These are phyloP conservation scores for Tenualosa ilisha DNA, from an alignment of 2,797 vertebrate genomes.

Conservation along the genomic window DNA sequence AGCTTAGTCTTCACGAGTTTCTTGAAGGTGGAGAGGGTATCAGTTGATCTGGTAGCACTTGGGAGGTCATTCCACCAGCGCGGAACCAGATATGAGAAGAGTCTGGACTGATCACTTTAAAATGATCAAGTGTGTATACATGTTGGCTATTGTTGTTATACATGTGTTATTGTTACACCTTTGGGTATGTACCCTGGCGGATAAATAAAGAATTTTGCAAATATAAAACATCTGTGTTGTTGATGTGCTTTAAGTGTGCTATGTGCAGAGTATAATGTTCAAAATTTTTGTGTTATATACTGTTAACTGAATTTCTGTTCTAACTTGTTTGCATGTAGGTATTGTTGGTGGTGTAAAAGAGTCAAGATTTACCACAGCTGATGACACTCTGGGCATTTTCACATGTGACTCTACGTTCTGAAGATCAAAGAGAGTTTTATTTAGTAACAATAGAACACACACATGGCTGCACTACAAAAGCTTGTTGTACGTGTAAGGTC, in stretches of 20 bases:
- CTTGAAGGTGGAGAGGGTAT: no score
- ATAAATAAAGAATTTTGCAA: background rate
- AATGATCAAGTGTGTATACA: background rate
- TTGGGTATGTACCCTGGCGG: background rate
- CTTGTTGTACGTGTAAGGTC: background rate
- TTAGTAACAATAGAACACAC: background rate
- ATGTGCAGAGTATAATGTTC: background rate
- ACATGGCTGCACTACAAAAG: background rate
- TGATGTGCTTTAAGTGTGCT: background rate
- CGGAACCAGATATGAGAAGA: no score
- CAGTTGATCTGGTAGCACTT: no score
- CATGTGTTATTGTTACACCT: background rate
- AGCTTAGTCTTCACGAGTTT: no score
- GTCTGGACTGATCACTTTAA: no score
- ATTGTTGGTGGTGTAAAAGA: background rate
- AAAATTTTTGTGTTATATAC: background rate
- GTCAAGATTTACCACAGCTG: slow-evolving; percentile 26
- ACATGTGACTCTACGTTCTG: slow-evolving; percentile 32
- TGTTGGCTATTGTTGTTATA: background rate
- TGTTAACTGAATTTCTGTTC: background rate
- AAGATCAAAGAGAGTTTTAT: background rate
- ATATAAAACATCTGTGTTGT: background rate
- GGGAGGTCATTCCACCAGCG: no score
- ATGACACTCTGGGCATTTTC: slow-evolving; percentile 23
- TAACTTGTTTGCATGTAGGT: background rate